These are phyloP conservation scores for Operophtera brumata DNA, from an alignment of 2,888 invertebrate genomes.

Conservation along the genomic window DNA sequence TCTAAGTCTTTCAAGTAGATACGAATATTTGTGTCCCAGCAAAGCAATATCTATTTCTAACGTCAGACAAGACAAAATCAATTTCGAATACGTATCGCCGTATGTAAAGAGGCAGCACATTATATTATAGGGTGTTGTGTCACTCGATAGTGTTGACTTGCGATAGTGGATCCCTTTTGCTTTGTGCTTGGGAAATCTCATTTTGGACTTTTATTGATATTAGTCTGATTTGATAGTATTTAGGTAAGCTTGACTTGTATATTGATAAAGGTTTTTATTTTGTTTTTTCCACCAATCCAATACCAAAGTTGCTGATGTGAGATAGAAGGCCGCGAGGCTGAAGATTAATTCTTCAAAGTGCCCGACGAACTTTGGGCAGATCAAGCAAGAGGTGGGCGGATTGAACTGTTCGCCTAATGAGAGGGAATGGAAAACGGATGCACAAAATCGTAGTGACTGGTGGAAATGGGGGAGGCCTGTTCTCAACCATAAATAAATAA, in stretches of 20 bases:
- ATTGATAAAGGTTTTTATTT: neutral
- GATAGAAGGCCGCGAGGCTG: too few relatives aligned
- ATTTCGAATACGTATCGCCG: conserved; percentile 29
- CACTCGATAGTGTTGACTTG: conserved; percentile 43
- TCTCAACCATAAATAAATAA: too few relatives aligned
- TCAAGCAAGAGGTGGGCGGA: too few relatives aligned
- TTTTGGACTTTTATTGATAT: conserved; percentile 37
- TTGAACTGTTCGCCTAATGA: too few relatives aligned
- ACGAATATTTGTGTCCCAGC: neutral
- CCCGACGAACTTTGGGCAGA: too few relatives aligned
- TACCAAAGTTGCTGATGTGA: too few relatives aligned
- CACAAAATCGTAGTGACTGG: too few relatives aligned
- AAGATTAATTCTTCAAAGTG: too few relatives aligned
- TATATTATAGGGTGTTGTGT: conserved; percentile 36
- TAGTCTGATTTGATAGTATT: conserved; percentile 23
- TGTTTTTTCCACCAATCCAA: too few relatives aligned
- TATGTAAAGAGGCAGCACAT: conserved; percentile 33
- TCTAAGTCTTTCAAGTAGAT: too few relatives aligned
- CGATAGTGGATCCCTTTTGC: conserved; percentile 40
- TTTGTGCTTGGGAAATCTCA: conserved; percentile 38
- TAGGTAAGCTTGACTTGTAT: neutral
- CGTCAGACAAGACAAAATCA: conserved; percentile 34
- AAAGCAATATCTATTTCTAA: conserved; percentile 19
- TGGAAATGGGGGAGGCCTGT: too few relatives aligned
- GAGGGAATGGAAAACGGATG: too few relatives aligned